A percentile compares a stretch with the other conserved stretches of the same genome.
phyloP scores from a whole-genome alignment of 1,140 invertebrate species.

The Homalodisca vitripennis region DNA sequence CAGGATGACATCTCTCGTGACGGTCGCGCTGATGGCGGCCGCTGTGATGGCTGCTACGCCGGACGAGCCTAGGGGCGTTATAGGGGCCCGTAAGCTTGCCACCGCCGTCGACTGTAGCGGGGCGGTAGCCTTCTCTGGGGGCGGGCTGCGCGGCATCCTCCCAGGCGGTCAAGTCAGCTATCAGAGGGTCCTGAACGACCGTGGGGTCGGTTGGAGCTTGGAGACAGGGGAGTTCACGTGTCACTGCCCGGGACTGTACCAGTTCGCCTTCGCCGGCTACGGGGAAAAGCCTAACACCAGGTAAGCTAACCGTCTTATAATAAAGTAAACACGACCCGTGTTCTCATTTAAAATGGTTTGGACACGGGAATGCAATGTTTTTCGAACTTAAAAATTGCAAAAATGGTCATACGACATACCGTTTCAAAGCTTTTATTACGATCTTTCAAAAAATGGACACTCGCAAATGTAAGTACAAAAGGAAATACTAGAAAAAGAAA shows the following conservation, averaged over 20 bases:
- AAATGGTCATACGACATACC: no score
- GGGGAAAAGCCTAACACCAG: slow-evolving; percentile 32
- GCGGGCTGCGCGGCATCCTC: slow-evolving; percentile 42
- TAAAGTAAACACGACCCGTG: neutral
- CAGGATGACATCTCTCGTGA: neutral
- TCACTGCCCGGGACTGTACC: slow-evolving; percentile 55
- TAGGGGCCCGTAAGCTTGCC: slow-evolving; percentile 36
- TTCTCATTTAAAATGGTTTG: no score
- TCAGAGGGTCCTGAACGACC: slow-evolving; percentile 46
- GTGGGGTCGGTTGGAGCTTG: slow-evolving; percentile 52
- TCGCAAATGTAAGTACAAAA: no score
- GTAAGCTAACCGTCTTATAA: slow-evolving; percentile 25
- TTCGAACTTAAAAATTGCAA: no score
- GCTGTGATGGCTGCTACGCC: slow-evolving; percentile 8
- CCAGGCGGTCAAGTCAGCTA: slow-evolving; percentile 40
- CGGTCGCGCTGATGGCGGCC: neutral
- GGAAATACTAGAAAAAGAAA: no score
- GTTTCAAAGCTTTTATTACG: no score
- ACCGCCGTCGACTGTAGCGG: slow-evolving; percentile 51
- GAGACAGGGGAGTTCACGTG: slow-evolving; percentile 54
- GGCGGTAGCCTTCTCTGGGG: slow-evolving; percentile 50
- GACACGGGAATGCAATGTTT: no score
- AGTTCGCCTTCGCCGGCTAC: slow-evolving; percentile 52
- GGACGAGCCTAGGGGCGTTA: slow-evolving; percentile 29
- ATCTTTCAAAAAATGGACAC: no score